Evolutionary conservation across 2,888 invertebrate species (phyloP), one percentile per base, ranked within the genome.

Genomic region (Prosopocoilus inquinatus): DNA sequence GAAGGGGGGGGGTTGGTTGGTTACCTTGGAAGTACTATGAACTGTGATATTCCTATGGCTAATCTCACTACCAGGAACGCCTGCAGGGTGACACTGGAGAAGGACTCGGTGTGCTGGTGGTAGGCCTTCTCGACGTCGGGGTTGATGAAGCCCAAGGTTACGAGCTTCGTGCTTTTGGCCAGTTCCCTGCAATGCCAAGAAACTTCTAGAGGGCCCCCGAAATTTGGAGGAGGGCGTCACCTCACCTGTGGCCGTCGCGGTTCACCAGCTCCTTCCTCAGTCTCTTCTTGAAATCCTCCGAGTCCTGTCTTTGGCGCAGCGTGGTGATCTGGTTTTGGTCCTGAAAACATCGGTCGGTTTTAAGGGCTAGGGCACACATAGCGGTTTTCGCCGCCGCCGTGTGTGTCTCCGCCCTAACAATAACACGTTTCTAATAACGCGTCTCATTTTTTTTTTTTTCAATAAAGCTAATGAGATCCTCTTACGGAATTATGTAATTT

Each of bases 221-320:
- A n/a, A n/a, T 39, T 13, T 39, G 2, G 3, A 48, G 41, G 8
- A 39, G 33, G 78, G n/a, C n/a, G n/a, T n/a, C n/a, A n/a, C n/a
- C 78, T 82, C 81, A 90, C 91, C 86, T 89, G 77, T 90, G 87
- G 48, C 90, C 89, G 77, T 94, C 91, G 70, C 92, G 83, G 73
- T 88, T 90, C 64, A 92, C 88, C 54, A 94, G 82, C 75, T 94
- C 94, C 74, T 91, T 89, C 68, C 89, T 82, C 67, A 94, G 81
- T 72, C 89, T 80, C 74, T 86, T 83, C 79, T 91, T 87, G 78
- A 93, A 89, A 75, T 91, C 90, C 73, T 91, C 89, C 44, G 89
- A 87, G 72, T 89, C 87, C 74, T 86, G 84, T 65, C 84, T 80
- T 61, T 82, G 81, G 73, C 80, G 78, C 63, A 80, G 78, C 69